Evolutionary conservation across 2,888 invertebrate genomes (phyloP), one percentile per base, ranked within the genome.

Genomic region (Drosophila prolongata): DNA sequence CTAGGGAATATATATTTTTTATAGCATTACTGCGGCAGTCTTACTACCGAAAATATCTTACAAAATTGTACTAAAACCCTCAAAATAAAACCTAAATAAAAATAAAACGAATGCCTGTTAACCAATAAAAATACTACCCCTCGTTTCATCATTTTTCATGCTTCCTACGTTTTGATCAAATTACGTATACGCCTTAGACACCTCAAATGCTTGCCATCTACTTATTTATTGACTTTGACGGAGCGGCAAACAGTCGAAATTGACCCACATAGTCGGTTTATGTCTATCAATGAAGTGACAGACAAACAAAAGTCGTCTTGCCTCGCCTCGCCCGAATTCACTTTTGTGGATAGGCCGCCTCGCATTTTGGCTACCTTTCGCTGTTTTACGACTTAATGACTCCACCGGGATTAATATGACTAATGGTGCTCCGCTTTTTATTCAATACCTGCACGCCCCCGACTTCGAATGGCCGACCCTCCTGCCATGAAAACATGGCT

Each of bases 341-440:
- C 19, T 19, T 16, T 49, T 44, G 11, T 30, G 73, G 46, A 10
- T 42, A 27, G 65, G 24, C 43, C 30, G 43, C 55, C 44, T 50
- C 66, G 60, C 30, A 68, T 38, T 67, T 62, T 66, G 43, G 75
- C 78, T 77, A 75, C 86, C 88, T 80, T 75, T 75, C 62, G 73
- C 79, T 70, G 68, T 81, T 85, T 85, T 87, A 85, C 88, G 87
- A 85, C 89, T 86, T 86, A 86, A 86, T 86, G 85, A 87, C 89
- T 89, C 86, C 80, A 67, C 79, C 79, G 86, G 89, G 86, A 87
- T 87, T 87, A 89, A 87, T 87, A 87, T 87, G 86, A 87, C 86
- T 87, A 87, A 87, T 89, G 88, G 86, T 77, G 72, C 71, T 72
- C 69, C 77, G 85, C 73, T 87, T 79, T 77, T 66, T 65, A 72